Base-by-base conservation (phyloP, 2,113 vertebrate genomes). In the Maccullochella peelii region DNA sequence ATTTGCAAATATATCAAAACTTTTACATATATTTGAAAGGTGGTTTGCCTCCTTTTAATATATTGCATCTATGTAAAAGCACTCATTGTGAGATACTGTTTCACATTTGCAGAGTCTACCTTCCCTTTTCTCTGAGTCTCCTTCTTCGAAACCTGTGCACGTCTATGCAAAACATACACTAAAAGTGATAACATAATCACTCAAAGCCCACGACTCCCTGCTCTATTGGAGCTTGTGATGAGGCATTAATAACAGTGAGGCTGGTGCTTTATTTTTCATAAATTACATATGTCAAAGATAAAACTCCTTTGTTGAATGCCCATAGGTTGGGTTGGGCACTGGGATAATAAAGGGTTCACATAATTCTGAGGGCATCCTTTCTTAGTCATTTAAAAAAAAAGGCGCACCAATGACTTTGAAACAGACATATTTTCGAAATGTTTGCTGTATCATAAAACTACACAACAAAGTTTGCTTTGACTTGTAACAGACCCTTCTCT, bases 151-250 rank as follows among this genome's bases (percentile, higher is more conserved):
- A 93, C 84, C 86, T 85, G 72, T n/a, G 84, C 87, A 91, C 84
- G 86, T 94, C 89, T 91, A 93, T 94, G 93, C 93, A 94, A 95
- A 95, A 87, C 88, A 93, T 92, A 90, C 90, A 94, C 86, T 91
- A 93, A 95, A 93, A 93, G 87, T 94, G 94, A 95, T 95, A 93
- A 95, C 91, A 87, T 94, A 95, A 95, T 96, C 94, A 96, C 90
- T 95, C 93, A 95, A 87, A 93, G 89, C 84, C 90, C 82, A 87
- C 71, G 90, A 94, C 92, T 94, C 93, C 80, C 77, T 95, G 95
- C 94, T 96, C 95, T 96, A 95, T 86, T 94, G 95, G 94, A 95
- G 95, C 95, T 81, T 93, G 90, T 94, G 94, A 96, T 95, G 94
- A 95, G 94, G 92, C 93, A 92, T 94, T 95, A 95, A 95, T 95